Evolutionary conservation across 2,888 invertebrate genomes (phyloP), one percentile per base, ranked within the genome.

Genomic region (Timema cristinae): DNA sequence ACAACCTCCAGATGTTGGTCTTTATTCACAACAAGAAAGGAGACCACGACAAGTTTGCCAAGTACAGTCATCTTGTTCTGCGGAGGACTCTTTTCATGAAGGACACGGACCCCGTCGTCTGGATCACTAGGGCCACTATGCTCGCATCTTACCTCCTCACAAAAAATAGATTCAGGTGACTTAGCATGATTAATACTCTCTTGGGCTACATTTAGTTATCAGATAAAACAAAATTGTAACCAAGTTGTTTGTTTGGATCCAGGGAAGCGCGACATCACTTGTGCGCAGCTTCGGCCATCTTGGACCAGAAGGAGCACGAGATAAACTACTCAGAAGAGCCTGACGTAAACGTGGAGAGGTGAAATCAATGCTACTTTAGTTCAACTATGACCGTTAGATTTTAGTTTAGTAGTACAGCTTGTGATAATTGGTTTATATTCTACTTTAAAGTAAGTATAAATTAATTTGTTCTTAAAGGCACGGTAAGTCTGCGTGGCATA

Each of bases 221-320:
- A 32, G 32, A 32, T 32, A n/a, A n/a, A 32, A 32, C 1, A 32
- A 32, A 32, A 32, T 4, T 32, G 32, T 32, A 32, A 32, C 32
- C 32, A 32, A 32, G 32, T 32, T 32, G 4, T 32, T 32, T 32
- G 32, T 32, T 32, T 32, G 77, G 78, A 71, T 82, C 77, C 72
- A 49, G 66, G 15, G 84, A 85, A 75, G 88, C 89, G 6, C 82
- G 90, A 59, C 89, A 91, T 79, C 90, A 91, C 79, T 82, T 92
- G 73, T 86, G 86, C 76, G 88, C 88, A 56, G 87, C 89, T 0
- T 85, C 85, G 77, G 82, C 84, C 74, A 84, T 89, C 9, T 79
- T 89, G 59, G 82, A 85, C 71, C 85, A 85, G 9, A 84, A 87
- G 76, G 87, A 87, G 77, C 83, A 84, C 66, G 84, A 84, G 74